Conservation (phyloP, 2,113 vertebrate genomes). For the Motacilla tschutschensis region DNA sequence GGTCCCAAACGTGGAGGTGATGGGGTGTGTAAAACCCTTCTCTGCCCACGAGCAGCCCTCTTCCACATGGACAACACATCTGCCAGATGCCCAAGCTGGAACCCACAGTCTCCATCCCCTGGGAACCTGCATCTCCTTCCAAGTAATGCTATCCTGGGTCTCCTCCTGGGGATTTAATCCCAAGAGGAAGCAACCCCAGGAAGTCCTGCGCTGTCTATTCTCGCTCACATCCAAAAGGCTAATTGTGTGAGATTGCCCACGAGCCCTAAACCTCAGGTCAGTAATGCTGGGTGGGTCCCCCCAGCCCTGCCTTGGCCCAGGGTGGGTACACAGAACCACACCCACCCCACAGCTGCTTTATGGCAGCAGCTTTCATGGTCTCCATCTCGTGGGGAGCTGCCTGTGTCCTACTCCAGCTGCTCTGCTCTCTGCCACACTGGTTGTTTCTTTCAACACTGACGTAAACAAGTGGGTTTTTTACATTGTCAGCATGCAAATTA, state of each 20-base stretch:
- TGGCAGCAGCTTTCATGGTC: background rate
- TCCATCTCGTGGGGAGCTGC: background rate
- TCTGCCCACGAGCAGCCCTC: rapidly evolving
- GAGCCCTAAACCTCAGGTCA: background rate
- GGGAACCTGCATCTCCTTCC: background rate
- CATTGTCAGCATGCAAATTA: background rate
- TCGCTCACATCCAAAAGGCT: rapidly evolving
- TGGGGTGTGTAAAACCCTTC: background rate
- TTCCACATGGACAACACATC: rapidly evolving
- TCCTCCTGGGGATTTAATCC: background rate
- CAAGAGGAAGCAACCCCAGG: background rate
- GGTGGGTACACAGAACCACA: rapidly evolving
- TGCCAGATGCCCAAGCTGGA: background rate
- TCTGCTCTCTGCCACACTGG: rapidly evolving
- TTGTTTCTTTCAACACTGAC: background rate
- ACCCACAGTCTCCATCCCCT: background rate
- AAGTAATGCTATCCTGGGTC: rapidly evolving
- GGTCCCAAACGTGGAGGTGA: rapidly evolving
- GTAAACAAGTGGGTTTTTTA: background rate
- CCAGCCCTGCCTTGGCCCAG: background rate
- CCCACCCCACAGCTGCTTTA: background rate
- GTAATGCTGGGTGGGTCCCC: rapidly evolving
- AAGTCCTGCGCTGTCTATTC: rapidly evolving
- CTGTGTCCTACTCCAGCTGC: rapidly evolving
- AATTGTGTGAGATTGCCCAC: rapidly evolving